Conservation (phyloP, 2,113 vertebrate genomes). For the Chionodraco myersi region DNA sequence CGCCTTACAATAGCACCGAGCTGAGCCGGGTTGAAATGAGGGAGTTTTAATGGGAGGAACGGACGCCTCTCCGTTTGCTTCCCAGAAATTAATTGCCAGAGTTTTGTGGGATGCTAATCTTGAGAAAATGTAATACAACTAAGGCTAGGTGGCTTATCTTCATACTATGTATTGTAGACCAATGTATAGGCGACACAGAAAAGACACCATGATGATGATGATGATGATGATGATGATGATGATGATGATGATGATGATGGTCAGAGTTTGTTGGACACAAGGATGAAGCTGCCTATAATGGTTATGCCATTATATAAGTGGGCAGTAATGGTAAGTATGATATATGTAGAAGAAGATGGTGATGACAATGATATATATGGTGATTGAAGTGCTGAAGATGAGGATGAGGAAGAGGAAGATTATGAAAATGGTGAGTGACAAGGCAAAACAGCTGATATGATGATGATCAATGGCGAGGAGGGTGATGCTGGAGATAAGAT, state of each 20-base stretch:
- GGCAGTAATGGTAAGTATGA: constrained; percentile 24
- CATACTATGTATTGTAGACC: neutral
- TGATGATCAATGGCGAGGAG: neutral
- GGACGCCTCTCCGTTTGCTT: constrained; percentile 85
- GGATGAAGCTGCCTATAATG: constrained; percentile 10
- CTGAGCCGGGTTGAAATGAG: constrained; percentile 89
- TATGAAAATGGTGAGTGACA: neutral
- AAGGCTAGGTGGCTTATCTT: neutral
- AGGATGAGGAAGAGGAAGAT: constrained; percentile 4
- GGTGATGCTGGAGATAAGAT: neutral
- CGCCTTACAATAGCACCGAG: constrained; percentile 84
- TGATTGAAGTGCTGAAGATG: neutral
- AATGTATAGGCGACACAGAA: neutral
- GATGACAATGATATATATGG: constrained; percentile 25
- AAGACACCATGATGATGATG: constrained; percentile 1
- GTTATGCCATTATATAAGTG: constrained; percentile 1
- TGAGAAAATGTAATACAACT: neutral
- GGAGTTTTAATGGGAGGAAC: constrained; percentile 77
- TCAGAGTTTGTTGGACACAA: neutral
- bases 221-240: constrained; percentile 4
- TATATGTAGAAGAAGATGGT: constrained; percentile 2
- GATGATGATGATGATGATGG: constrained; percentile 6
- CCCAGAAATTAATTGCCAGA: constrained; percentile 24
- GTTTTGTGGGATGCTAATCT: neutral
- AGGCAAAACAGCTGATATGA: neutral